Conservation (phyloP, 1,140 invertebrate species). For the Liolophura sinensis region DNA sequence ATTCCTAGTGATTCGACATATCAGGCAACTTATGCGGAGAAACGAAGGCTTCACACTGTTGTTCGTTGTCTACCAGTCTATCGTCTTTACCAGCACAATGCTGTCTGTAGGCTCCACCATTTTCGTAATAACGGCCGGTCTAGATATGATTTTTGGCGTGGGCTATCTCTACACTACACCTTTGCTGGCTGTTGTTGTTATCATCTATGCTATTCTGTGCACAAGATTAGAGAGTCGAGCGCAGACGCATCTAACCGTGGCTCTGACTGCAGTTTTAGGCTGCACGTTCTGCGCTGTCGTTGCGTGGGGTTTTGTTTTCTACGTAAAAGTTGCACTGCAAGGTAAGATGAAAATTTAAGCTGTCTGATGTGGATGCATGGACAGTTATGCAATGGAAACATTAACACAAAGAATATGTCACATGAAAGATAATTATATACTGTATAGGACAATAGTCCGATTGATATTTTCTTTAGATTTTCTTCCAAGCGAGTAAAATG, state of each 20-base stretch:
- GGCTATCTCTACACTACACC: slow-evolving; percentile 25
- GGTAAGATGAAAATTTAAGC: slow-evolving; percentile 16
- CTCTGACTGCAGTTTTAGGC: slow-evolving; percentile 28
- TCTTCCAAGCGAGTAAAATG: no score
- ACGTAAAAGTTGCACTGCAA: slow-evolving; percentile 18
- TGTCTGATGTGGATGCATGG: no score
- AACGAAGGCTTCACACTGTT: slow-evolving; percentile 66
- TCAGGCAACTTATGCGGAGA: slow-evolving; percentile 55
- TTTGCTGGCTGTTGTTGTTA: slow-evolving; percentile 20
- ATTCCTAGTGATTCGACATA: slow-evolving; percentile 63
- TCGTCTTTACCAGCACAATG: slow-evolving; percentile 41
- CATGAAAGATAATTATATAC: no score
- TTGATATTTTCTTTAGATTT: no score
- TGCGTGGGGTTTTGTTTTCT: slow-evolving; percentile 29
- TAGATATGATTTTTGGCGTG: slow-evolving; percentile 30
- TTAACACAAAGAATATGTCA: no score
- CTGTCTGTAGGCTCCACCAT: slow-evolving; percentile 29
- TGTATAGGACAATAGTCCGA: no score
- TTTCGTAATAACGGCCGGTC: slow-evolving; percentile 31
- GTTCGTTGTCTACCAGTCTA: slow-evolving; percentile 57
- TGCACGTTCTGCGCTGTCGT: slow-evolving; percentile 25
- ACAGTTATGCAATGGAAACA: no score
- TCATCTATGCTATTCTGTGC: slow-evolving; percentile 25
- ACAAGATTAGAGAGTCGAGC: slow-evolving; percentile 14
- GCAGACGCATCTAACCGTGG: slow-evolving; percentile 21